A percentile compares a stretch with the other conserved stretches of the same genome.
Evolutionary conservation across 2,113 vertebrate species (phyloP).

Genomic region (Ameiurus melas): DNA sequence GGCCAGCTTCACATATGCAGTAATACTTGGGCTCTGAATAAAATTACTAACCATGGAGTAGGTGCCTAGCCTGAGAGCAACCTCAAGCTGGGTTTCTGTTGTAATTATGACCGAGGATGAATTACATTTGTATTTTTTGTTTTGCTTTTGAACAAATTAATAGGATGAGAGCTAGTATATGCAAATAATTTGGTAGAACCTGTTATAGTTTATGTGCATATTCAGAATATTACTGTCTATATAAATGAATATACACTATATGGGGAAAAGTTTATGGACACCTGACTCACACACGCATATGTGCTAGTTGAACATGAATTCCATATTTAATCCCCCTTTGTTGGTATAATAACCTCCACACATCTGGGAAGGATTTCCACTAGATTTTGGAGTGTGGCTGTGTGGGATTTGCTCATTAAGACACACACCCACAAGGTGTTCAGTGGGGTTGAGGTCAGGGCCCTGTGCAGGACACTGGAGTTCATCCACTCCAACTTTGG

Average conservation of each 20-base stretch:
- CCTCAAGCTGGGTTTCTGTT: not conserved
- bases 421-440: not conserved
- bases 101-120: too few relatives aligned
- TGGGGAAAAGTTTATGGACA: not conserved
- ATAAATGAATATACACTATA: not conserved
- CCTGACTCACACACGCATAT: not conserved
- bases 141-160: too few relatives aligned
- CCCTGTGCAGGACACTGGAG: too few relatives aligned
- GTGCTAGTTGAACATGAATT: not conserved
- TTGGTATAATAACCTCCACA: not conserved
- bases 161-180: not conserved
- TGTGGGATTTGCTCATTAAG: not conserved
- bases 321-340: not conserved
- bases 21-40: not conserved
- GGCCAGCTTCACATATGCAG: not conserved
- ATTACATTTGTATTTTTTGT: not conserved
- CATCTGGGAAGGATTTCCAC: not conserved
- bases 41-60: not conserved
- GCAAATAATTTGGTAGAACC: not conserved
- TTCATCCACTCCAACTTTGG: too few relatives aligned
- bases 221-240: not conserved
- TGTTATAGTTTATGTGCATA: not conserved
- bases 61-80: not conserved
- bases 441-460: too few relatives aligned
- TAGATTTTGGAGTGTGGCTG: not conserved